Conservation (phyloP, 1,140 invertebrate species). For the Drosophila rufa region DNA sequence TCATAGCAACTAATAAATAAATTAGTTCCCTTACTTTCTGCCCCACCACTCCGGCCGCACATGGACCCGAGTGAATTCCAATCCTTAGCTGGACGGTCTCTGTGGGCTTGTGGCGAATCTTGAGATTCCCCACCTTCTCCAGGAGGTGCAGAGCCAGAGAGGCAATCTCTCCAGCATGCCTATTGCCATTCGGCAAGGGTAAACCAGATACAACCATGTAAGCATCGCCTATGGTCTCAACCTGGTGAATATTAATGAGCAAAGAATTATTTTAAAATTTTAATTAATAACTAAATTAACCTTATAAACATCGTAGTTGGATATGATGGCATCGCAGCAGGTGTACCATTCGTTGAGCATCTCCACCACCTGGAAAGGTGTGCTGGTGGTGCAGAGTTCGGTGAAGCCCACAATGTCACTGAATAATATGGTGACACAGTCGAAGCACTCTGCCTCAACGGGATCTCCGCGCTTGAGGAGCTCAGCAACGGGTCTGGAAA, state of each 20-base stretch:
- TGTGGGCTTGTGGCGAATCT: conserved; percentile 92
- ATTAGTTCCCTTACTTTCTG: conserved; percentile 87
- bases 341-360: conserved; percentile 96
- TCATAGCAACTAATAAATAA: too few relatives aligned
- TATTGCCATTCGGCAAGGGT: conserved; percentile 90
- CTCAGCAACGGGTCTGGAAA: conserved; percentile 93
- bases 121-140: conserved; percentile 93
- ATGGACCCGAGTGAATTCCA: conserved; percentile 93
- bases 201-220: conserved; percentile 98
- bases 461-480: conserved; percentile 93
- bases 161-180: conserved; percentile 91
- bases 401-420: conserved; percentile 98
- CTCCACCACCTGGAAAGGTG: conserved; percentile 94
- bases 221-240: conserved; percentile 98
- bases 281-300: conserved; percentile 75
- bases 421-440: conserved; percentile 96
- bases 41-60: conserved; percentile 94
- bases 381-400: conserved; percentile 94
- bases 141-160: conserved; percentile 95
- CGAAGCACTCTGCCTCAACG: conserved; percentile 95
- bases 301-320: conserved; percentile 96
- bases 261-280: background rate
- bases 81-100: conserved; percentile 92
- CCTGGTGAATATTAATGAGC: conserved; percentile 86
- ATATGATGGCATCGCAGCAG: conserved; percentile 96